Percentiles rank a stretch among this genome's conserved stretches.
These are phyloP conservation scores for Chaetura pelagica DNA, from an alignment of 2,113 vertebrate genomes.

Conservation along the genomic window DNA sequence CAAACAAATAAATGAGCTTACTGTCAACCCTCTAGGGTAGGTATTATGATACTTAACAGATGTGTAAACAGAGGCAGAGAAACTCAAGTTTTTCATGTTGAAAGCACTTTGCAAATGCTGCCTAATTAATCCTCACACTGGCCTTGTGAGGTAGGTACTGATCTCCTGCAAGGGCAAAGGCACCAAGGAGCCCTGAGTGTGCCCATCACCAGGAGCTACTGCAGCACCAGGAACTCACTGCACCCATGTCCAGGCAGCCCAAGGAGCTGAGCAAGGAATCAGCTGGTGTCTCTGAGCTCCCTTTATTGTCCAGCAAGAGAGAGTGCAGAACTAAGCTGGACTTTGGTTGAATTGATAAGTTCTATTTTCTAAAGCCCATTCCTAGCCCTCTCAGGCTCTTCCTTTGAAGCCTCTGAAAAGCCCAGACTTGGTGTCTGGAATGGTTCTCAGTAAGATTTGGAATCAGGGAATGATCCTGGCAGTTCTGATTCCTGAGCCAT, in stretches of 20 bases:
- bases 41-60: conserved; percentile 7
- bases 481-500: neutral
- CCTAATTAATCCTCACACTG: neutral
- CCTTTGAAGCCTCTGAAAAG: neutral
- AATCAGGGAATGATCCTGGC: neutral
- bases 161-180: neutral
- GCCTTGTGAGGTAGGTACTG: neutral
- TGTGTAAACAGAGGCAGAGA: conserved; percentile 35
- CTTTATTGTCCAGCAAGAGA: neutral
- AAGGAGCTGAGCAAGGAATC: fast-evolving
- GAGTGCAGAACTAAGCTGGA: neutral
- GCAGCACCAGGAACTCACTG: fast-evolving
- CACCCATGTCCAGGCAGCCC: neutral
- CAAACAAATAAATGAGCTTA: conserved; percentile 44
- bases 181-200: neutral
- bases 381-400: fast-evolving
- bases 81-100: neutral
- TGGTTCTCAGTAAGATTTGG: neutral
- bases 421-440: neutral
- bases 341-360: neutral
- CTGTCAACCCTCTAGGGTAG: neutral
- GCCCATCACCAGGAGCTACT: fast-evolving
- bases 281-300: neutral
- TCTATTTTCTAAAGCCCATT: neutral
- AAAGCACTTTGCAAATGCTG: neutral